Evolutionary conservation across 2,113 vertebrate species (phyloP), one percentile per base, ranked within the genome.

Genomic region (Synodontis membranacea): DNA sequence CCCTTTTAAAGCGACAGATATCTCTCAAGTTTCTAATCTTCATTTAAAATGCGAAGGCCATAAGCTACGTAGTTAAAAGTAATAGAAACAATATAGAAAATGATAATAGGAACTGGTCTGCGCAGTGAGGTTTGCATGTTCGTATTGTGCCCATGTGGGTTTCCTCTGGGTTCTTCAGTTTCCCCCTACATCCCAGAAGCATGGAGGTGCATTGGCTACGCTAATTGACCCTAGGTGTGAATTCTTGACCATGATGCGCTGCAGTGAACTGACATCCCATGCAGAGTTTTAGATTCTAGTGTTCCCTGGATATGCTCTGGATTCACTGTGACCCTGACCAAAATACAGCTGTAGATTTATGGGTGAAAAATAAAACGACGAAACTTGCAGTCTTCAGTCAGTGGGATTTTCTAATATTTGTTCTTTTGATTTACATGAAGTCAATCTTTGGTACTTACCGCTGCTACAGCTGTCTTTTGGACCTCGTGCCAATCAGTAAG

Each of bases 401-500:
- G 34, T 46, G 5, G 11, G 80, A 50, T 37, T 23, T 91, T 84
- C 23, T 74, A 48, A 72, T 68, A 14, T 62, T 83, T 83, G 68
- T 70, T 84, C 60, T 86, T 39, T 80, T 52, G 19, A 31, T 83
- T 50, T 44, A 68, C 23, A 25, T 85, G 28, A 48, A 11, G 28
- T 80, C 52, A 64, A 52, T 42, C 62, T 42, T 83, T 76, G 37
- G 74, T 70, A 48, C 72, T 86, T 86, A 83, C 28, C 23, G 28
- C 82, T 87, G 88, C 89, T 88, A 75, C 83, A 70, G 64, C 70
- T 75, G 81, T 89, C 85, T 84, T 87, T 89, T 64, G 84, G 34
- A 84, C 84, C 78, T 85, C 54, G 66, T 60, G 84, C 87, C 89
- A 82, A 93, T 93, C 88, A 86, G 54, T 91, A 80, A 91, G 89